A percentile compares a stretch with the other conserved stretches of the same genome.
Evolutionary conservation across 2,888 invertebrate species (phyloP).

Genomic region (Trichopria drosophilae): DNA sequence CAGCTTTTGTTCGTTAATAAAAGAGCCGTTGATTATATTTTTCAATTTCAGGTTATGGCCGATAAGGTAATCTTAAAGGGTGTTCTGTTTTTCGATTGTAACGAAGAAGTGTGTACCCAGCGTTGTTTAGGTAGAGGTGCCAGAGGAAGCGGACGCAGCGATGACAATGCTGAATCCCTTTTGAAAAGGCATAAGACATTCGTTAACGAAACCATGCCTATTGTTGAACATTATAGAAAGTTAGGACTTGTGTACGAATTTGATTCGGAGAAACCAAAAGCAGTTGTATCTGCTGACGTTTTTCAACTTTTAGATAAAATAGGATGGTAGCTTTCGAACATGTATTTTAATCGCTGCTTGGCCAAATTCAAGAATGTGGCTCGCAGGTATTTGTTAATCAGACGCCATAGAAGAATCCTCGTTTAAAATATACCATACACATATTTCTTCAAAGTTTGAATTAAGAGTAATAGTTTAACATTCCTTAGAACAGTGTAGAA

Average conservation of each 20-base stretch:
- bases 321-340: slow-evolving; percentile 54
- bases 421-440: too few species aligned
- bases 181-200: slow-evolving; percentile 87
- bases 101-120: slow-evolving; percentile 78
- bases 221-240: slow-evolving; percentile 79
- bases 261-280: slow-evolving; percentile 69
- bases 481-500: too few species aligned
- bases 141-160: slow-evolving; percentile 86
- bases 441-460: too few species aligned
- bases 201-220: slow-evolving; percentile 83
- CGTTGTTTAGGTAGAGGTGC: slow-evolving; percentile 87
- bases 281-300: slow-evolving; percentile 69
- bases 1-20: not conserved
- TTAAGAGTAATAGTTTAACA: too few species aligned
- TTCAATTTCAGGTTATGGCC: slow-evolving; percentile 67
- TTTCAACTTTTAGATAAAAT: slow-evolving; percentile 60
- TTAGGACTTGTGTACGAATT: slow-evolving; percentile 74
- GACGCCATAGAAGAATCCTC: too few species aligned
- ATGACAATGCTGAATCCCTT: slow-evolving; percentile 89
- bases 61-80: slow-evolving; percentile 82
- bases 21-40: slow-evolving; percentile 3
- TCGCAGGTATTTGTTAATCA: too few species aligned
- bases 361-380: too few species aligned
- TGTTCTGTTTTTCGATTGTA: slow-evolving; percentile 91
- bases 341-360: too few species aligned